Base-by-base conservation (phyloP, 2,888 invertebrate genomes). In the Ectemnius cavifrons region DNA sequence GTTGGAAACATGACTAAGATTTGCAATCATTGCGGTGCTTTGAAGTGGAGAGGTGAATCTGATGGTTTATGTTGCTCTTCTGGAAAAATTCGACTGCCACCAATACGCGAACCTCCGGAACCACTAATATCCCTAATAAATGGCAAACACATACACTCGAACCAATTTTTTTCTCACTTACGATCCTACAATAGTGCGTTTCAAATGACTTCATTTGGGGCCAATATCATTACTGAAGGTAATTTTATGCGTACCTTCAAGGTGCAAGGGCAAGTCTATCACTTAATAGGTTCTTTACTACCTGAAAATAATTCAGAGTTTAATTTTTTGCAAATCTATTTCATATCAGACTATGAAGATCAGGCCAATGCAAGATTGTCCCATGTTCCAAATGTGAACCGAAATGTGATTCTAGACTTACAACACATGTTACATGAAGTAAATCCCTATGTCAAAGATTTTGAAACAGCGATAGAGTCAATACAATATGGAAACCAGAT, bases 401-500 rank as follows among this genome's bases (percentile, higher is more conserved):
- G 13, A 47, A 4, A 47, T 47, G 11, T 47, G n/a, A 47, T 47
- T n/a, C 11, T 14, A 47, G 2, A 47, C 2, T 47, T 61, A 18
- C 61, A 61, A 18, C 37, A 45, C 45, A 61, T 61, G 61, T 45
- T 46, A 61, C 37, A 45, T 45, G 16, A n/a, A 13, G 16, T 45
- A 18, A 61, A 61, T 18, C 16, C 37, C 13, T 61, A 61, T 28
- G 45, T 61, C n/a, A n/a, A 45, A 45, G 16, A 28, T 37, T 18
- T 45, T 18, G 46, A 61, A 61, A 61, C 61, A 16, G 13, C 45
- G 13, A 37, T 61, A n/a, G 61, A 61, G n/a, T 37, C 5, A n/a
- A 27, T 61, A 14, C 45, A 16, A 18, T 45, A 16, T 45, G 14
- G 37, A 45, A 11, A 20, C n/a, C 3, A 23, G 23, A 23, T 3